A percentile compares a stretch with the other conserved stretches of the same genome.
phyloP scores from a whole-genome alignment of 2,797 vertebrate genomes.

The Hippoglossus hippoglossus region DNA sequence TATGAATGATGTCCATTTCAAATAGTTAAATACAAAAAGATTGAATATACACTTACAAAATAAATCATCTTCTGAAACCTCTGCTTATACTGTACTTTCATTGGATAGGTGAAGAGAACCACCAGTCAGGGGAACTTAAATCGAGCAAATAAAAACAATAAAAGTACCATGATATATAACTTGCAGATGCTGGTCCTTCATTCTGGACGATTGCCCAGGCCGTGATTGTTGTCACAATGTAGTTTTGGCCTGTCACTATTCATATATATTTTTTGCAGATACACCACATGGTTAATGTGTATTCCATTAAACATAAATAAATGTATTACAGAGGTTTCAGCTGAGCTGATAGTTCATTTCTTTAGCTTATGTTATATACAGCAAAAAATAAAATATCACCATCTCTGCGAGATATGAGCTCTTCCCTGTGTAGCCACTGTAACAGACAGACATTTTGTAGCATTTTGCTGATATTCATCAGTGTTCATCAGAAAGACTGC shows the following conservation, averaged over 20 bases:
- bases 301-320: slow-evolving; percentile 72
- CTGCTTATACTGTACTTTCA: slow-evolving; percentile 60
- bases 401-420: slow-evolving; percentile 60
- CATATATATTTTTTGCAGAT: slow-evolving; percentile 35
- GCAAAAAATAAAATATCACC: slow-evolving; percentile 72
- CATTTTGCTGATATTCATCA: slow-evolving; percentile 46
- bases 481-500: slow-evolving; percentile 41
- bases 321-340: slow-evolving; percentile 75
- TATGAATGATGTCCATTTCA: slow-evolving; percentile 67
- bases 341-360: slow-evolving; percentile 68
- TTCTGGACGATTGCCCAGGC: slow-evolving; percentile 28
- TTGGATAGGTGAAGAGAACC: slow-evolving; percentile 52
- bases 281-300: slow-evolving; percentile 50
- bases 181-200: slow-evolving; percentile 52
- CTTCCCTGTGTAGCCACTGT: slow-evolving; percentile 64
- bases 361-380: slow-evolving; percentile 86
- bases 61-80: slow-evolving; percentile 75
- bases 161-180: slow-evolving; percentile 52
- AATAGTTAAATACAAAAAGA: slow-evolving; percentile 81
- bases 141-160: slow-evolving; percentile 24
- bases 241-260: slow-evolving; percentile 32
- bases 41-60: slow-evolving; percentile 81
- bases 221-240: slow-evolving; percentile 19
- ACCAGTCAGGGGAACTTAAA: slow-evolving; percentile 49
- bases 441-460: slow-evolving; percentile 49